These are phyloP conservation scores for Accipiter cooperii DNA, from an alignment of 2,113 vertebrate genomes.

Conservation along the genomic window DNA sequence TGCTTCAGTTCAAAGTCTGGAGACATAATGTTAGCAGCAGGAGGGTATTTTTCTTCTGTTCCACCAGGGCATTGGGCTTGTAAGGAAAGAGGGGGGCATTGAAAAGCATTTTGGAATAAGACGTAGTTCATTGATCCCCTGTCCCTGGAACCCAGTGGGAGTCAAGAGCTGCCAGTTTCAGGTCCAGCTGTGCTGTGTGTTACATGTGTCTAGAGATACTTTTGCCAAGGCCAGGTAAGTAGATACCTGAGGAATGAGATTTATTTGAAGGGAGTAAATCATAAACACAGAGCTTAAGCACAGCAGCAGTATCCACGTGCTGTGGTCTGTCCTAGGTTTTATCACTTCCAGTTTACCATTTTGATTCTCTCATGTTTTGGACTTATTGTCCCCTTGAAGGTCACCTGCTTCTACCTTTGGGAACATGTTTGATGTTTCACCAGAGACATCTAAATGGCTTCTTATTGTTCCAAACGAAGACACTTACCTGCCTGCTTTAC, in stretches of 20 bases:
- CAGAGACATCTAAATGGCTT: constrained; percentile 6
- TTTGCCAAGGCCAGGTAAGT: not conserved
- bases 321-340: not conserved
- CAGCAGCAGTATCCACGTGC: not conserved
- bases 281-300: not conserved
- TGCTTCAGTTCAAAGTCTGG: not conserved
- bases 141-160: not conserved
- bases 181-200: not conserved
- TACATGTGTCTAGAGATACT: not conserved
- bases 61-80: not conserved
- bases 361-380: not conserved
- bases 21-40: not conserved
- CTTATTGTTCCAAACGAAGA: constrained; percentile 22
- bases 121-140: not conserved
- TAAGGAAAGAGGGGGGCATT: not conserved
- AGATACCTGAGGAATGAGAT: not conserved
- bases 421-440: constrained; percentile 51
- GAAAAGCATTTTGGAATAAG: not conserved
- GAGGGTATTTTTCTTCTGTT: not conserved
- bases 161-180: not conserved
- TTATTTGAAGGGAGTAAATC: not conserved
- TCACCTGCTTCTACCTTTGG: constrained; percentile 27
- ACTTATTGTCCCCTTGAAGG: constrained; percentile 25
- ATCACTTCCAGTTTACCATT: not conserved
- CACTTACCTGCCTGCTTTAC: constrained; percentile 29